Base-by-base conservation (phyloP, 92 coral and sea anemone genomes). In the Palythoa grandis region DNA sequence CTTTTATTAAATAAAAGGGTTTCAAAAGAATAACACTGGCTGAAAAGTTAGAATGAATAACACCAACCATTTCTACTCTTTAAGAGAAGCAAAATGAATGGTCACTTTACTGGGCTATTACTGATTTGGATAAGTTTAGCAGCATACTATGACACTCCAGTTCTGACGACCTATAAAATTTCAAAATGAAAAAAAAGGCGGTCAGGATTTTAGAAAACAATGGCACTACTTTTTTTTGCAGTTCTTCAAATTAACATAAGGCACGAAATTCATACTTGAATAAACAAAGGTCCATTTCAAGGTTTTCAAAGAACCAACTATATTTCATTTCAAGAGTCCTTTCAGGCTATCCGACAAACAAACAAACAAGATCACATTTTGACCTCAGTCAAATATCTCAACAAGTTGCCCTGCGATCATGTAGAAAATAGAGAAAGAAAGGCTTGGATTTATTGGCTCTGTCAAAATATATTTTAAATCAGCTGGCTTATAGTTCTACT, bases 351-450 rank as follows among this genome's bases (percentile, higher is more conserved):
- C 37, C 43, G 74, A 29, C 82, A 56, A 76, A 76, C 68, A 76
- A 52, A 76, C 68, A 76, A 76, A 76, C 82, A 76, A 76, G 11
- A 76, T 67, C 47, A 12, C 11, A 76, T 3, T 53, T 4, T 54
- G 82, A 54, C 82, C 67, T 54, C 67, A 20, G 63, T 24, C 68
- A 76, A n/a, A 54, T 24, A 76, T 76, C 63, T 19, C 20, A 48
- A 20, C 9, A 11, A 50, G 10, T 74, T 74, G n/a, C 54, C 13
- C 23, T 29, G 57, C 39, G 23, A 20, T 24, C 25, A 70, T 8
- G 38, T 19, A 23, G 22, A 52, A 52, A 50, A 76, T 13, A 54
- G 8, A n/a, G 60, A 53, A 76, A 11, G 39, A 69, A 24, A 6
- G 25, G 16, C 10, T 69, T 6, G 40, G 24, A 13, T 29, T 69